These are phyloP conservation scores for Cephonodes hylas DNA, from an alignment of 2,888 invertebrate species.

Conservation along the genomic window DNA sequence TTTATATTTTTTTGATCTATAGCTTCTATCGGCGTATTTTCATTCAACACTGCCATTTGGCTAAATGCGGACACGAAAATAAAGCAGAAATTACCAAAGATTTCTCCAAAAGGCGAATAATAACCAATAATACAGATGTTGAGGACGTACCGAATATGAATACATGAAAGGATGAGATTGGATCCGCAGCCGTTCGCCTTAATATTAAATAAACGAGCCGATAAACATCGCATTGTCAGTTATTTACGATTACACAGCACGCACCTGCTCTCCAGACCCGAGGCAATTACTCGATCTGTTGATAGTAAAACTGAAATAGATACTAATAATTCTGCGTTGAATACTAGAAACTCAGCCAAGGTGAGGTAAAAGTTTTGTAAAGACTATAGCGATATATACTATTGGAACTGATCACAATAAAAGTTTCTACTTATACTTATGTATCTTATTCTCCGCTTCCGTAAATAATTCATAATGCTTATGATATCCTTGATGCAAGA, in stretches of 20 bases:
- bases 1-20: too few relatives aligned
- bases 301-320: neutral
- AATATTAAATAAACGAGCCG: slow-evolving; percentile 3
- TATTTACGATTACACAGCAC: slow-evolving; percentile 2
- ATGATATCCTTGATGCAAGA: too few relatives aligned
- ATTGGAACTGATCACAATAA: neutral
- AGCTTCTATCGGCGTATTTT: neutral
- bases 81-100: neutral
- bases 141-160: neutral
- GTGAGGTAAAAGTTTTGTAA: neutral
- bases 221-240: neutral
- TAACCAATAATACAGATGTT: neutral
- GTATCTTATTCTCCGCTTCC: too few relatives aligned
- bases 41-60: too few relatives aligned
- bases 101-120: neutral
- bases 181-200: neutral
- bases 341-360: neutral
- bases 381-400: neutral
- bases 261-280: neutral
- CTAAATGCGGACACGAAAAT: neutral
- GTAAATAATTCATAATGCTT: too few relatives aligned
- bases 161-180: neutral
- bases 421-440: neutral
- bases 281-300: neutral
- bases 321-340: neutral